Conservation (phyloP, 2,113 vertebrate species). For the Psilopsiagon aurifrons region DNA sequence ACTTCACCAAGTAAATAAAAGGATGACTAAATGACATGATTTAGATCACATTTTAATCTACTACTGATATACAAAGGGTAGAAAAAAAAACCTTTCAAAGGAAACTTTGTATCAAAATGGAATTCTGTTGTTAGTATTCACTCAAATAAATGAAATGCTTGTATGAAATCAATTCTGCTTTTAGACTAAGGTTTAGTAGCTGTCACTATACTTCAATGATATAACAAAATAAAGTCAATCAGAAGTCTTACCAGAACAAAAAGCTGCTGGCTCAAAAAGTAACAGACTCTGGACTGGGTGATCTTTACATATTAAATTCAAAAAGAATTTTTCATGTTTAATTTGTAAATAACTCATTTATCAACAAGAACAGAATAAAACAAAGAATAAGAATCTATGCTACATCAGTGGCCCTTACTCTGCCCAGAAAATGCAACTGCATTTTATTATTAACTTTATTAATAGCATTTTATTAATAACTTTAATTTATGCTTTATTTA, state of each 20-base stretch:
- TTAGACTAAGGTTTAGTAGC: neutral
- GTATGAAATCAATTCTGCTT: neutral
- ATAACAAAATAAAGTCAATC: neutral
- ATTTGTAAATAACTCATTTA: neutral
- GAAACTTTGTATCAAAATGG: neutral
- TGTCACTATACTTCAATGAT: neutral
- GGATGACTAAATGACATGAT: fast-evolving
- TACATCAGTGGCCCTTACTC: neutral
- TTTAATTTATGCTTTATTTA: no score
- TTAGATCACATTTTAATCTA: neutral
- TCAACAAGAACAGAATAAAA: neutral
- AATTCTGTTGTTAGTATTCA: neutral
- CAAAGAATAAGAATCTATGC: neutral
- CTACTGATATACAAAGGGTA: neutral
- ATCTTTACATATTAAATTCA: neutral
- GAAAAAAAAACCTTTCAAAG: neutral
- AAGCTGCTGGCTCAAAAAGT: neutral
- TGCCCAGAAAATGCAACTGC: neutral
- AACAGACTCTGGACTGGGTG: neutral
- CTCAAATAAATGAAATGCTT: neutral
- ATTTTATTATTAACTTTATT: no score
- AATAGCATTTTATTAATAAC: no score
- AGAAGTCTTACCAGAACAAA: neutral
- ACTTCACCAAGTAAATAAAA: neutral
- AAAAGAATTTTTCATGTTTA: neutral